These are phyloP conservation scores for Columbina picui DNA, from an alignment of 2,113 vertebrate species.

Conservation along the genomic window DNA sequence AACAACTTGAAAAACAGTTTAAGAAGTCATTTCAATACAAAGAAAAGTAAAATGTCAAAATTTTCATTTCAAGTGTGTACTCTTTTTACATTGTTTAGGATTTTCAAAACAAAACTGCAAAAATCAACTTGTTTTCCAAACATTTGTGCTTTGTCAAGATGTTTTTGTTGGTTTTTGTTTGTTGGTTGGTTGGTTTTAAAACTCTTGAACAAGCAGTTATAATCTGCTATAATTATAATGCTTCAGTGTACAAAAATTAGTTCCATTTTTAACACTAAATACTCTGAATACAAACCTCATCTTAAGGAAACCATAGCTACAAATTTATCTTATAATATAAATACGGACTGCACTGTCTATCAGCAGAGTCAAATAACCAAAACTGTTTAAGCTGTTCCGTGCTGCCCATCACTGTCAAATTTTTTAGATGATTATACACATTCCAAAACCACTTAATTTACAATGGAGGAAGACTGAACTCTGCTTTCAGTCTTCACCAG, in stretches of 20 bases:
- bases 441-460: conserved; percentile 17
- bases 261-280: not conserved
- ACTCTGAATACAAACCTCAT: not conserved
- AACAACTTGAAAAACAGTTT: not conserved
- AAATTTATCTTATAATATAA: not conserved
- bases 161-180: not conserved
- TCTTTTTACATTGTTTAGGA: not conserved
- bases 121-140: not conserved
- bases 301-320: not conserved
- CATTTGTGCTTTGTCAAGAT: not conserved
- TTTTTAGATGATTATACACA: not conserved
- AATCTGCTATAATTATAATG: not conserved
- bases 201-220: not conserved
- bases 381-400: not conserved
- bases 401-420: not conserved
- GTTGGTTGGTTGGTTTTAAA: not conserved
- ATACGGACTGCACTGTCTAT: not conserved
- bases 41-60: not conserved
- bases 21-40: not conserved
- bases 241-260: not conserved
- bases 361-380: not conserved
- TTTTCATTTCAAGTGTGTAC: not conserved
- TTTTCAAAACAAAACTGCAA: not conserved
- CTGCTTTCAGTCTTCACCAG: conserved; percentile 23
- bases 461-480: conserved; percentile 4